Evolutionary conservation across 2,888 invertebrate species (phyloP).

Genomic region (Malthinus seriepunctatus): DNA sequence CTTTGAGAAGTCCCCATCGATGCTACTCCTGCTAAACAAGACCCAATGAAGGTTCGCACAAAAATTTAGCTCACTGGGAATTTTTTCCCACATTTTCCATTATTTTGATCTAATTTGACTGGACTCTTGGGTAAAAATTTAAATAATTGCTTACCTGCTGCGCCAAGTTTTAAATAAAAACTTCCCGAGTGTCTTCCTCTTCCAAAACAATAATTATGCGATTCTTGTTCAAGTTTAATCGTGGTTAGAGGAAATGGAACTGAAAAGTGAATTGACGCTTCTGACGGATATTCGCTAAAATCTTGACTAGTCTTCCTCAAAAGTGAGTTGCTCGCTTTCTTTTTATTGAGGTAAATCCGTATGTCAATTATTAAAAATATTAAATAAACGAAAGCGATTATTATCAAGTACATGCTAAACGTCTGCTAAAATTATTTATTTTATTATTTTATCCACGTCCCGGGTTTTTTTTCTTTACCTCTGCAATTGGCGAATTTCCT

Average conservation of each 20-base stretch:
- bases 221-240: conserved; percentile 50
- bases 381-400: conserved; percentile 64
- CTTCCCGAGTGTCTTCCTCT: conserved; percentile 72
- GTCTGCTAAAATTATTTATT: conserved; percentile 55
- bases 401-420: conserved; percentile 64
- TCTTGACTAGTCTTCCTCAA: conserved; percentile 40
- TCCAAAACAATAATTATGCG: conserved; percentile 67
- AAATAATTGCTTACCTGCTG: conserved; percentile 61
- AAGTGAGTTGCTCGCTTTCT: conserved; percentile 48
- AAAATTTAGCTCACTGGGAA: too few relatives aligned
- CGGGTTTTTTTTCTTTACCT: conserved; percentile 54
- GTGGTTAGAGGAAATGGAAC: conserved; percentile 51
- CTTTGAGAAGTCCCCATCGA: too few relatives aligned
- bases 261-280: conserved; percentile 43
- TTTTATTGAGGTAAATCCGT: conserved; percentile 59
- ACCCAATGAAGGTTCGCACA: too few relatives aligned
- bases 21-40: too few relatives aligned
- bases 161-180: conserved; percentile 74
- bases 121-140: too few relatives aligned
- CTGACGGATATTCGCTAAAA: conserved; percentile 39
- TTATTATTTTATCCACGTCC: neutral
- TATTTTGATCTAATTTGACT: too few relatives aligned
- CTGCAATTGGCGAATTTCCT: conserved; percentile 55
- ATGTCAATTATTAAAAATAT: conserved; percentile 66
- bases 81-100: too few relatives aligned